A percentile compares a stretch with the other conserved stretches of the same genome.
Evolutionary conservation across 30 jellyfish, hydroid and myxozoan species (phyloP).

Genomic region (Haliclystus octoradiatus): DNA sequence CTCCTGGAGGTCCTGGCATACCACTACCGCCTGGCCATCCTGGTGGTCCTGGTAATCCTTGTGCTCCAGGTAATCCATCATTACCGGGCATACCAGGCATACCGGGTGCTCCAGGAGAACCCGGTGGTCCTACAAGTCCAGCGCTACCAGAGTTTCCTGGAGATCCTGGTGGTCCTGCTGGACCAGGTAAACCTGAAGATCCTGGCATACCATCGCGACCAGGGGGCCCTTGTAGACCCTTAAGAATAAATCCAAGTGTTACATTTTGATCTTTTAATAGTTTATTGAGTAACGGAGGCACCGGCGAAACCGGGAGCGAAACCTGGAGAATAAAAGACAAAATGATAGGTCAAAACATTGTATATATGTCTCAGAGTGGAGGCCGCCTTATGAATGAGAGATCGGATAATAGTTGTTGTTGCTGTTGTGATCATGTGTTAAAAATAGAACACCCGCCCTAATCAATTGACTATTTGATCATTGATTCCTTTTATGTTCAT

Average conservation of each 20-base stretch:
- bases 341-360: no score
- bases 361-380: no score
- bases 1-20: constrained; percentile 97
- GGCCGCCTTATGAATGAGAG: no score
- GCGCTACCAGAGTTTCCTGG: constrained; percentile 97
- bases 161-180: constrained; percentile 98
- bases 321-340: constrained; percentile 42
- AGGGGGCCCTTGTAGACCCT: constrained; percentile 99
- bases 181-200: constrained; percentile 96
- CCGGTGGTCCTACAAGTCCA: constrained; percentile 89
- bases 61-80: constrained; percentile 97
- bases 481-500: no score
- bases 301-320: constrained; percentile 98
- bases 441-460: no score
- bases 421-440: no score
- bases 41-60: constrained; percentile 97
- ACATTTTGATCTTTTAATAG: constrained; percentile 97
- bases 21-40: constrained; percentile 99
- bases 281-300: constrained; percentile 95
- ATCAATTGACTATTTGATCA: no score
- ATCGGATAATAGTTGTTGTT: no score
- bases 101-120: constrained; percentile 94
- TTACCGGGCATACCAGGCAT: constrained; percentile 89
- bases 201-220: constrained; percentile 99
- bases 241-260: constrained; percentile 93